phyloP scores from a whole-genome alignment of 2,113 vertebrate genomes.

The Kryptolebias marmoratus region DNA sequence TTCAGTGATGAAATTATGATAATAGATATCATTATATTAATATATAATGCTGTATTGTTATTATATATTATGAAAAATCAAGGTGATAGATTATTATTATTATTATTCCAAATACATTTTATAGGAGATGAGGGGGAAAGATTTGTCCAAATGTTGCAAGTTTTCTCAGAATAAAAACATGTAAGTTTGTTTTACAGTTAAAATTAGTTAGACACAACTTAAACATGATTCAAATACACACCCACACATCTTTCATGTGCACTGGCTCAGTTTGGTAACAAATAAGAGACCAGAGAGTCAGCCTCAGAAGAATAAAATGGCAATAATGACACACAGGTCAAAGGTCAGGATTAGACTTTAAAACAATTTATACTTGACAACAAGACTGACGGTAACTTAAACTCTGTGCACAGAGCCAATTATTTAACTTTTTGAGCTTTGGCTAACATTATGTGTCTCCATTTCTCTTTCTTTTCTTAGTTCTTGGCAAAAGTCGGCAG shows the following conservation, averaged over 20 bases:
- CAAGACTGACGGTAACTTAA: background rate
- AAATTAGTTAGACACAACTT: background rate
- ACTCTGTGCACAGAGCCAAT: background rate
- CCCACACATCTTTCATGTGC: background rate
- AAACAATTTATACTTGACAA: background rate
- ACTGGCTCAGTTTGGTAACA: background rate
- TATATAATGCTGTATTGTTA: too few relatives aligned
- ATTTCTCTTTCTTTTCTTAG: slow-evolving; percentile 53
- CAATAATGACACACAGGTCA: too few relatives aligned
- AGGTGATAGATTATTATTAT: background rate
- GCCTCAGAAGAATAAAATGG: background rate
- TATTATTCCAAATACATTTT: too few relatives aligned
- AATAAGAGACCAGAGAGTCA: slow-evolving; percentile 8
- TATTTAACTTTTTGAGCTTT: background rate
- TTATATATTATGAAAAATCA: too few relatives aligned
- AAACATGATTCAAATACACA: too few relatives aligned
- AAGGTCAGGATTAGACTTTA: too few relatives aligned
- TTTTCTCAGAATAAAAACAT: background rate
- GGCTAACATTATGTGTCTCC: slow-evolving; percentile 35
- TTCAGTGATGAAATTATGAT: too few relatives aligned
- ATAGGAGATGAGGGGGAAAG: too few relatives aligned
- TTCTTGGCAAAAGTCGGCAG: slow-evolving; percentile 36
- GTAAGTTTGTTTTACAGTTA: background rate
- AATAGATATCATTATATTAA: too few relatives aligned
- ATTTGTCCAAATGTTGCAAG: too few relatives aligned